Percentiles rank a stretch among this genome's conserved stretches.
phyloP scores from a whole-genome alignment of 92 coral and sea anemone genomes.

The Pocillopora grandis region DNA sequence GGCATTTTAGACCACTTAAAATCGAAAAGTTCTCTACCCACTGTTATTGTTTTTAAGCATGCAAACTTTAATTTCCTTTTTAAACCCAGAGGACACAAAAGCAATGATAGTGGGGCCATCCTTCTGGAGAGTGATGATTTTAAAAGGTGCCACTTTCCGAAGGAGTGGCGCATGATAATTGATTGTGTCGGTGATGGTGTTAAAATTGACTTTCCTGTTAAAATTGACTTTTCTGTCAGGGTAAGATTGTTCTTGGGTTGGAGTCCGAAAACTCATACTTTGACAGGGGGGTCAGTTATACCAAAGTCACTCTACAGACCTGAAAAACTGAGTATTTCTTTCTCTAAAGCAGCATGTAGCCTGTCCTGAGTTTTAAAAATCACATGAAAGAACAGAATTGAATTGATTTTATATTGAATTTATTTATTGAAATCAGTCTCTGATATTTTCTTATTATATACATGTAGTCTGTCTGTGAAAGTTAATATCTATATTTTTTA shows the following conservation, averaged over 20 bases:
- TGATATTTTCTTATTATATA: too few species aligned
- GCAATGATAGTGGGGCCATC: slow-evolving; percentile 25
- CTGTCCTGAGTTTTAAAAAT: background rate
- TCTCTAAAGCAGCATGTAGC: slow-evolving; percentile 46
- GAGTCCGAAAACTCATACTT: slow-evolving; percentile 45
- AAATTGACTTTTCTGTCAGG: too few species aligned
- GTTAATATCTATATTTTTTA: too few species aligned
- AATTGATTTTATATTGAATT: too few species aligned
- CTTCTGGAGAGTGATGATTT: slow-evolving; percentile 23
- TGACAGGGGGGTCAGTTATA: slow-evolving; percentile 20
- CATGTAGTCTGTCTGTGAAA: too few species aligned
- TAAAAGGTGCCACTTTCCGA: slow-evolving; percentile 19
- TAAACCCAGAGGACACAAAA: slow-evolving; percentile 2
- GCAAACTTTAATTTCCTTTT: background rate
- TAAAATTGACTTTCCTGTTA: slow-evolving; percentile 48
- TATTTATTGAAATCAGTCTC: too few species aligned
- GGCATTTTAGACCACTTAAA: background rate
- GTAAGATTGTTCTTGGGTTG: slow-evolving; percentile 26
- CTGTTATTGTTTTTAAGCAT: too few species aligned
- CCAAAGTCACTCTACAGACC: slow-evolving; percentile 34
- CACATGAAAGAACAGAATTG: too few species aligned
- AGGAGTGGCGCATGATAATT: slow-evolving; percentile 27
- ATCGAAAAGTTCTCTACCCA: too few species aligned
- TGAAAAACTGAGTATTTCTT: slow-evolving; percentile 46
- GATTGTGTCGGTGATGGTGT: slow-evolving; percentile 50